Base-by-base conservation (phyloP, 2,888 invertebrate species). In the Eupithecia insigniata region DNA sequence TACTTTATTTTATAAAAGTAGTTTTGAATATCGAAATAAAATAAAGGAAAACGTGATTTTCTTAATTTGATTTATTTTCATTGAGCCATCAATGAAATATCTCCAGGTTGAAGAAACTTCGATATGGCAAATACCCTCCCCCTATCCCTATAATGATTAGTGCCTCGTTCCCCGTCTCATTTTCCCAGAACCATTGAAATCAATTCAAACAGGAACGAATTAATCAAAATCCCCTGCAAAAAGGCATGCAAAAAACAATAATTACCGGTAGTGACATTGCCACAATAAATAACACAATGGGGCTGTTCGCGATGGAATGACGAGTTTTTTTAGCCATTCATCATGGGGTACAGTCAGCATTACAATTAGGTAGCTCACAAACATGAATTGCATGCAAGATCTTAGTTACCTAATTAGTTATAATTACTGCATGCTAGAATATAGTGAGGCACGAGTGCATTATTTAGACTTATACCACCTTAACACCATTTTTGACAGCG, bases 271-370 rank as follows among this genome's bases (percentile, higher is more conserved):
- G 83, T 85, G 84, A 85, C 84, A 83, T 81, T 73, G 84, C 82
- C 80, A 82, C 82, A 86, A 87, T 87, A 88, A 88, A 86, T 87
- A 82, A 83, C 81, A 88, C 89, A 88, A 87, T 85, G 79, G 85
- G 72, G 69, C 80, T 83, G 84, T 85, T 85, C 81, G 77, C 80
- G 80, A 81, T 78, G 80, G 82, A 82, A 83, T 78, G 82, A 78
- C 78, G 79, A 79, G 78, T 81, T 83, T 87, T 70, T 84, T 83
- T 82, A 80, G 71, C 81, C 83, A 85, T 87, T 84, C 86, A 85
- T 82, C 77, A 81, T 80, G 74, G 73, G 76, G 76, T 62, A 32
- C 61, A 12, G 12, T 55, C 55, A 55, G 55, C 55, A 55, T 4
- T 14, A 55, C 7, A 55, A 55, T 26, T 14, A n/a, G n/a, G n/a